These are phyloP conservation scores for Plutella xylostella DNA, from an alignment of 2,888 invertebrate species.

Conservation along the genomic window DNA sequence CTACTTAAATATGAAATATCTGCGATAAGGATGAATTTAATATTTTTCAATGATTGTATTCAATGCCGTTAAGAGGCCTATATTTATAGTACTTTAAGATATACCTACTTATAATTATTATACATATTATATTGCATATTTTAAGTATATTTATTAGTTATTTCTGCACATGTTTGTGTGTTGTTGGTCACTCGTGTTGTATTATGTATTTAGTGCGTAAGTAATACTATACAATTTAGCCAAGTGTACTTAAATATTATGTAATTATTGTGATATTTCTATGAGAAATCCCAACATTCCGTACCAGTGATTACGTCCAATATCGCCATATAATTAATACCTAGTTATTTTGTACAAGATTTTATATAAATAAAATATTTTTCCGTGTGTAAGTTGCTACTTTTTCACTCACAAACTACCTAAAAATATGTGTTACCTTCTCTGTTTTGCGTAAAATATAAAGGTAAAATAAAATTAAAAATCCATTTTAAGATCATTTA, in stretches of 20 bases:
- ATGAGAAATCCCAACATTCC: slow-evolving; percentile 30
- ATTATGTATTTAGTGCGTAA: slow-evolving; percentile 2
- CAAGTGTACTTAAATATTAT: not conserved
- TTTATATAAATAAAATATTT: slow-evolving; percentile 7
- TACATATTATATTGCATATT: not conserved
- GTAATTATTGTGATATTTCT: slow-evolving; percentile 16
- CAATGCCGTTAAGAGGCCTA: no score
- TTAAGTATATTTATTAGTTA: no score
- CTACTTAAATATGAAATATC: no score
- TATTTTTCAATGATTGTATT: no score
- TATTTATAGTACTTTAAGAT: no score
- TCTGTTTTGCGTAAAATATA: no score
- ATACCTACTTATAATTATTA: not conserved
- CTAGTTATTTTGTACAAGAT: slow-evolving; percentile 9
- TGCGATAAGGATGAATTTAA: no score
- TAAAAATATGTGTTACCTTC: no score
- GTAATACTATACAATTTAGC: not conserved
- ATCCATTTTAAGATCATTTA: slow-evolving; percentile 38
- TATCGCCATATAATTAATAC: slow-evolving; percentile 44
- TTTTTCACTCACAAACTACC: no score
- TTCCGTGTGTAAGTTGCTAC: no score
- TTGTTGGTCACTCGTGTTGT: slow-evolving; percentile 5
- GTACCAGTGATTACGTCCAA: slow-evolving; percentile 34
- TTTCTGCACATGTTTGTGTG: slow-evolving; percentile 6
- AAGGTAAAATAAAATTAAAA: slow-evolving; percentile 13